Percentiles rank a stretch among this genome's conserved stretches.
These are phyloP conservation scores for Drepana falcataria DNA, from an alignment of 2,888 invertebrate species.

Conservation along the genomic window DNA sequence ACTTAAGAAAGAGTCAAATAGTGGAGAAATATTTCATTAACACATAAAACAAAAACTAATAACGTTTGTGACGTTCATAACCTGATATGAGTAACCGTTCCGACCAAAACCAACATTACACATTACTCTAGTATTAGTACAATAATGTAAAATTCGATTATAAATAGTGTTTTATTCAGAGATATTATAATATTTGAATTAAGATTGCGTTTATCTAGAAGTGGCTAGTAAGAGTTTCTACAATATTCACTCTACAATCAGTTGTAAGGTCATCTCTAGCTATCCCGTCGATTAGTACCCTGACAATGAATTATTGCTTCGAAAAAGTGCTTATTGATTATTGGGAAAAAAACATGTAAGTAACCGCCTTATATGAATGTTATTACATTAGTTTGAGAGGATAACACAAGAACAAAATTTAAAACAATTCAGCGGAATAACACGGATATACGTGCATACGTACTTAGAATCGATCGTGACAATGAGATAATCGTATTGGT, in stretches of 20 bases:
- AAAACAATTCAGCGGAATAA: neutral
- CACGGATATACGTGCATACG: too few relatives aligned
- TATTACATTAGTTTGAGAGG: too few relatives aligned
- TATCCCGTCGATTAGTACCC: constrained; percentile 16
- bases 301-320: constrained; percentile 8
- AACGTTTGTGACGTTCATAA: constrained; percentile 15
- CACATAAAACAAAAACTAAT: neutral
- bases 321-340: neutral
- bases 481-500: too few relatives aligned
- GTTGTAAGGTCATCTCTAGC: constrained; percentile 1
- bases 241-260: too few relatives aligned
- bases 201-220: constrained; percentile 5
- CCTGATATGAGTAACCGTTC: constrained; percentile 11
- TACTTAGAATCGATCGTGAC: too few relatives aligned
- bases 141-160: constrained; percentile 6
- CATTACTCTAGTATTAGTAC: constrained; percentile 3
- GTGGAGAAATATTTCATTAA: neutral
- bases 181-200: constrained; percentile 8
- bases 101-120: constrained; percentile 13
- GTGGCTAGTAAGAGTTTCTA: too few relatives aligned
- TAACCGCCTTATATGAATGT: neutral
- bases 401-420: neutral
- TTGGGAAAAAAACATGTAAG: neutral
- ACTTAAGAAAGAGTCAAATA: neutral
- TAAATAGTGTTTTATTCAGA: constrained; percentile 5